Base-by-base conservation (phyloP, 2,113 vertebrate genomes). In the Onychorhynchus coronatus region DNA sequence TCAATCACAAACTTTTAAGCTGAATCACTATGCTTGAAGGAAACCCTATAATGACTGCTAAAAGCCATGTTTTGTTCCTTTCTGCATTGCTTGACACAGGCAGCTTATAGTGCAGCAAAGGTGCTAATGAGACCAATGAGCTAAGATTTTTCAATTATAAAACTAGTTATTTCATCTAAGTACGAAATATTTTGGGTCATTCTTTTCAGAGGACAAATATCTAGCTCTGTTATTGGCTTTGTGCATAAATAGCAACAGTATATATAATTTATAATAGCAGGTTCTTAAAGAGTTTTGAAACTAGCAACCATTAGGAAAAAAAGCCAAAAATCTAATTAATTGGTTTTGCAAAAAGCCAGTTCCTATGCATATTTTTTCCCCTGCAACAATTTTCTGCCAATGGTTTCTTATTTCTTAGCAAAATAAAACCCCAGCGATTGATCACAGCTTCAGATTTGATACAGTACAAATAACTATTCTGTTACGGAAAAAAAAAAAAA, bases 371-470 rank as follows among this genome's bases (percentile, higher is more conserved):
- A 20, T 5, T 0, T 13, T 46, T 63, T 87, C 49, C 73, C 18
- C 6, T 35, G 37, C 17, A 63, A 49, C 8, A 44, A 52, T 80
- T 81, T 88, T 61, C 27, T 74, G 14, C 13, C 55, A 73, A 14
- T 37, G 8, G 2, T 44, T 89, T 72, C 5, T 83, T 46, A 55
- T 9, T 4, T 35, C 5, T 62, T 37, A 41, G 16, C 7, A 7
- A 19, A 33, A 47, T 33, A 46, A 66, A 35, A 53, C 3, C 12
- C 23, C 4, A 4, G 2, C 1, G 0, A 6, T 37, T 46, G 17
- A 65, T 77, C 10, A 33, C 12, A 30, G 5, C 8, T 70, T 87
- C 55, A 62, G 18, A n/a, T 41, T 46, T n/a, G 15, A 28, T 52
- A 73, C 4, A 39, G 2, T 27, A 23, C 13, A 39, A 66, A 49